Base-by-base conservation (phyloP, 2,888 invertebrate species). In the Agonopterix arenella region DNA sequence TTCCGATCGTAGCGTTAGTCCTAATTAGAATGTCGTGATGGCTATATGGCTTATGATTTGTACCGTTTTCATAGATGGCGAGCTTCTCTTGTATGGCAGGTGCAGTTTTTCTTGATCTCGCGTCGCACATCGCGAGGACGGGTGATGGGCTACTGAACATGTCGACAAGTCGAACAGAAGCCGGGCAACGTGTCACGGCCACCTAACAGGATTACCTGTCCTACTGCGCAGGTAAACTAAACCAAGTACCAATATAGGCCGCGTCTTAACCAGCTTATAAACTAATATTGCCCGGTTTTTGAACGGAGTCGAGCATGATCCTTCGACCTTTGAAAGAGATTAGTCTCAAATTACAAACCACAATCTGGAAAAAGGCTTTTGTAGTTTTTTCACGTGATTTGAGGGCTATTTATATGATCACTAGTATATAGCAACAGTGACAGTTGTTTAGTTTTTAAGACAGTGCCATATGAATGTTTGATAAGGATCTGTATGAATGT, bases 121-220 rank as follows among this genome's bases (percentile, higher is more conserved):
- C 67, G 66, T 84, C 86, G 77, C 79, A 80, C 88, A 85, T 88
- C 63, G 82, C 74, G 73, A 68, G 58, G 75, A 77, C 77, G 77
- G 75, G 76, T 77, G 78, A 77, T 77, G 78, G 70, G 59, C 66
- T 73, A 73, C 69, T 68, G 57, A 54, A 70, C 59, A 63, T 55
- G 52, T 46, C 62, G 63, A 61, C 37, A 13, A 37, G 41, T 43
- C 38, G 71, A 78, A 72, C 76, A 73, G 84, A 84, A 85, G 84
- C 84, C 85, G 82, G 80, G 75, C 80, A 84, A 72, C 80, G 73
- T 86, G 89, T 88, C 88, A 88, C 78, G 89, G 88, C 77, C 89
- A 84, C 76, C 84, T 89, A 89, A 89, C 86, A 84, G 89, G 89
- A 89, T 89, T 89, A 84, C 84, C 80, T 81, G 84, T 75, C 82